Base-by-base conservation (phyloP, 2,888 invertebrate species). In the Lepetodrilus schrolli region DNA sequence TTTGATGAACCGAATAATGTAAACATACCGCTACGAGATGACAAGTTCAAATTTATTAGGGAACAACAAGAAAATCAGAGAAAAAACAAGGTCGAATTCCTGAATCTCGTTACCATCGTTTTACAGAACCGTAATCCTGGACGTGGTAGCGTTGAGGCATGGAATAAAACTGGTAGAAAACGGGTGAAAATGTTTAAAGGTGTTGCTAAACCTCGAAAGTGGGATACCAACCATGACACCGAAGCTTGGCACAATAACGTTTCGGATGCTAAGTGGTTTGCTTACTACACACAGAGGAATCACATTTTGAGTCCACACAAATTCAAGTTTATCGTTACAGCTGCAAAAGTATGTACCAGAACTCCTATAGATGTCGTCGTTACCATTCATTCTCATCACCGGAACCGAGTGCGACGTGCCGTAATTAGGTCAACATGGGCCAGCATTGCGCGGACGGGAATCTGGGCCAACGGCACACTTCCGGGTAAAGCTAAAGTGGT, bases 161-260 rank as follows among this genome's bases (percentile, higher is more conserved):
- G n/a, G n/a, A n/a, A n/a, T n/a, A n/a, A n/a, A n/a, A n/a, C n/a
- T n/a, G n/a, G n/a, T n/a, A n/a, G n/a, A n/a, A n/a, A n/a, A n/a
- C n/a, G n/a, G n/a, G n/a, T n/a, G n/a, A n/a, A n/a, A n/a, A n/a
- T n/a, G n/a, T n/a, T n/a, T n/a, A n/a, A n/a, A n/a, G n/a, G n/a
- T n/a, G n/a, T n/a, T n/a, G n/a, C n/a, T n/a, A n/a, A n/a, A n/a
- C n/a, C n/a, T n/a, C 48, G 20, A 48, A 47, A 7, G 8, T 20
- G 48, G 21, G 10, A 48, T 4, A 17, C 26, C 7, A 17, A 30
- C 34, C 23, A 58, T 23, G 58, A 58, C 8, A 5, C 4, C 0
- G 58, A 58, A 34, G 58, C 58, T 0, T 58, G 58, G 58, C 58
- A 30, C 10, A 58, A 58, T 30, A 30, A 58, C 58, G 30, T 58